Evolutionary conservation across 1,140 invertebrate species (phyloP).

Genomic region (Drosophila saltans): DNA sequence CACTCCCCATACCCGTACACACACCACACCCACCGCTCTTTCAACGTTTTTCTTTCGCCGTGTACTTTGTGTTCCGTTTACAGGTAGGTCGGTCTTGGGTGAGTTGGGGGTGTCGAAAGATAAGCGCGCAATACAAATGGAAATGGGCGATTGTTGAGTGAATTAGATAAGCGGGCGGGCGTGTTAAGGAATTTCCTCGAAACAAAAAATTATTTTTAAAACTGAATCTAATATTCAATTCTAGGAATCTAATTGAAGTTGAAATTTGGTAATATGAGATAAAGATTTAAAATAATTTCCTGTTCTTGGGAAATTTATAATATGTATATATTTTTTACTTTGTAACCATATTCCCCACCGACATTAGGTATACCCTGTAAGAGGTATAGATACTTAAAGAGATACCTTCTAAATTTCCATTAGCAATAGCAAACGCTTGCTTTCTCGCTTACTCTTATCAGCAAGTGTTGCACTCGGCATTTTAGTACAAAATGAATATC

Average conservation of each 20-base stretch:
- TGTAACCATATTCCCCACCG: too few species aligned
- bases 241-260: neutral
- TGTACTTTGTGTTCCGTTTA: neutral
- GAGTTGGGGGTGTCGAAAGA: constrained; percentile 21
- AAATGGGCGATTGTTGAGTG: constrained; percentile 6
- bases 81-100: neutral
- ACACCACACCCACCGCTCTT: neutral
- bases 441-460: too few species aligned
- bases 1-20: neutral
- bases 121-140: constrained; percentile 15
- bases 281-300: neutral
- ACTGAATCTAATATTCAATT: constrained; percentile 30
- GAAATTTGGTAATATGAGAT: neutral
- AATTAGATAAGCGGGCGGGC: constrained; percentile 51
- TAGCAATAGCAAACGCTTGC: too few species aligned
- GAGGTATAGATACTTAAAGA: too few species aligned
- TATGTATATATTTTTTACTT: too few species aligned
- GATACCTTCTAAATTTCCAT: too few species aligned
- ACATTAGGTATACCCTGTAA: too few species aligned
- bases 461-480: too few species aligned
- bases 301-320: constrained; percentile 3
- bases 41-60: neutral
- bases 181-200: constrained; percentile 57
- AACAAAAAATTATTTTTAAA: constrained; percentile 31
- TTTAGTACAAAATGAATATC: too few species aligned